phyloP scores from a whole-genome alignment of 2,797 vertebrate genomes.

The Picus viridis region DNA sequence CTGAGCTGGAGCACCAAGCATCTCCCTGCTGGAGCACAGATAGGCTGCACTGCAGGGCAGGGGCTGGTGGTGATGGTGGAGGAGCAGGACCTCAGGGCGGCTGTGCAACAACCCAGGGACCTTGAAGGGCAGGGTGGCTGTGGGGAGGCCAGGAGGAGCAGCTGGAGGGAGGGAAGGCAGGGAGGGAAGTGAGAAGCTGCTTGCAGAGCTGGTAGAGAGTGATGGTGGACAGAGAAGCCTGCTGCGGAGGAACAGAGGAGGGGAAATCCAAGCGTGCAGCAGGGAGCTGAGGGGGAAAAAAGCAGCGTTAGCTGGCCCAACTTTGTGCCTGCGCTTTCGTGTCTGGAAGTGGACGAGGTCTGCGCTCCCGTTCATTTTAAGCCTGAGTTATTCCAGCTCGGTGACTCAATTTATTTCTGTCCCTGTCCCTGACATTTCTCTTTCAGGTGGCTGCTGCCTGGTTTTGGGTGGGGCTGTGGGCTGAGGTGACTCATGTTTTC shows the following conservation, averaged over 20 bases:
- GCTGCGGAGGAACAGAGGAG: neutral
- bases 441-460: conserved; percentile 60
- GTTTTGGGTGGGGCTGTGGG: conserved; percentile 60
- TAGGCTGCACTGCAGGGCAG: accelerated
- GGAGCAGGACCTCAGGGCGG: neutral
- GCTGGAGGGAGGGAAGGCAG: neutral
- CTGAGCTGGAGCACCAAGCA: neutral
- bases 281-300: neutral
- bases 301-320: neutral
- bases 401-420: conserved; percentile 52
- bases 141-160: neutral
- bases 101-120: accelerated
- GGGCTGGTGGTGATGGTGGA: neutral
- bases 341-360: neutral
- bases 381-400: conserved; percentile 26
- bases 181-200: neutral
- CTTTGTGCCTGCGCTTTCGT: neutral
- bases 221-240: neutral
- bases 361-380: conserved; percentile 49
- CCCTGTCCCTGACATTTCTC: conserved; percentile 37
- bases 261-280: neutral
- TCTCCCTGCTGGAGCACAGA: accelerated
- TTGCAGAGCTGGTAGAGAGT: neutral
- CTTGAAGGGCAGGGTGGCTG: neutral
- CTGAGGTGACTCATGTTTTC: conserved; percentile 62